Evolutionary conservation across 2,888 invertebrate species (phyloP), one percentile per base, ranked within the genome.

Genomic region (Podabrus alpinus): DNA sequence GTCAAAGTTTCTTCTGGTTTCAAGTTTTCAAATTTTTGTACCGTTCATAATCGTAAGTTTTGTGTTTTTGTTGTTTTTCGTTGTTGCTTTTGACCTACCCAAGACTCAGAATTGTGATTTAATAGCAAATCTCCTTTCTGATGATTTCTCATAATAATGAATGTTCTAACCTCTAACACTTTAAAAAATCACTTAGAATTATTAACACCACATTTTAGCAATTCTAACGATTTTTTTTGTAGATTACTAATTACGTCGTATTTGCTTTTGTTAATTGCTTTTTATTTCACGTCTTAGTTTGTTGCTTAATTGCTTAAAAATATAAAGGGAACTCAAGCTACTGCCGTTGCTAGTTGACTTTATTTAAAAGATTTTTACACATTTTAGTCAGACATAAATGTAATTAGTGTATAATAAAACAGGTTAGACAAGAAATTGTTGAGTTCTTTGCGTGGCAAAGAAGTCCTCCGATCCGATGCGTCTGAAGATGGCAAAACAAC

Each of bases 381-480:
- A 45, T 45, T 45, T 45, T n/a, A 45, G 45, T 45, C n/a, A 45
- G 45, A 45, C 45, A 45, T 45, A 45, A 45, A 45, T 29, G 7
- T 45, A 45, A 45, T 45, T 45, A 45, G 45, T 45, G 45, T 45
- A 25, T 29, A 25, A n/a, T 11, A 29, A 45, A 59, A 69, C 88
- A 91, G 91, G 88, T 88, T 91, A 83, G 91, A 91, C 84, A 90
- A 89, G 82, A 89, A 90, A 80, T 89, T 91, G 79, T 89, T 90
- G 76, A 89, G 88, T 83, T 87, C 91, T 60, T 79, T 86, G 68
- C 83, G 84, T 15, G 81, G 83, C 24, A 84, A 83, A 77, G 85
- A 86, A 45, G 77, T 81, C 5, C 78, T 79, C 16, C 78, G 81
- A 5, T 85, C 85, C 5, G 86, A 86, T 60, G 78, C 81, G 11